Evolutionary conservation across 1,140 invertebrate species (phyloP).

Genomic region (Drosophila kohkoa): DNA sequence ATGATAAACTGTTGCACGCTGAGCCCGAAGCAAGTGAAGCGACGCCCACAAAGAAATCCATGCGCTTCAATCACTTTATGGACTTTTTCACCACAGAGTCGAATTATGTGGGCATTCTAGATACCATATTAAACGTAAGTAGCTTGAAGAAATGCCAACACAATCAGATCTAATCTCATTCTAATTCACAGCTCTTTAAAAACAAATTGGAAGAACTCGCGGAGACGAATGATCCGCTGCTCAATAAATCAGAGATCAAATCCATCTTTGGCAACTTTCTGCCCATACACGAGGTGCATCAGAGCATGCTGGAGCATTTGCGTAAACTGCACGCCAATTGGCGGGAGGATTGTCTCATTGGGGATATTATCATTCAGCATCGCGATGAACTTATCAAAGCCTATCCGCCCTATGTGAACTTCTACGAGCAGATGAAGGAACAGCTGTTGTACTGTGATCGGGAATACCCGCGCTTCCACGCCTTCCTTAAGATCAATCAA

Average conservation of each 20-base stretch:
- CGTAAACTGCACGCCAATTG: constrained; percentile 86
- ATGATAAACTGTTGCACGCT: constrained; percentile 77
- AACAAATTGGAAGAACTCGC: constrained; percentile 94
- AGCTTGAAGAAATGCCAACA: neutral
- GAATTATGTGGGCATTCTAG: constrained; percentile 98
- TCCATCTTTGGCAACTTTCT: constrained; percentile 98
- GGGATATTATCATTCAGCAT: constrained; percentile 94
- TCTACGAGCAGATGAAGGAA: constrained; percentile 98
- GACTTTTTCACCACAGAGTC: constrained; percentile 98
- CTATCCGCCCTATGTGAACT: constrained; percentile 99
- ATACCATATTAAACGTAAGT: constrained; percentile 94
- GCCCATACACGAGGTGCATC: constrained; percentile 96
- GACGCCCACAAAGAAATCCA: constrained; percentile 87
- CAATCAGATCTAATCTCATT: constrained; percentile 3
- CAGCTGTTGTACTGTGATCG: constrained; percentile 95
- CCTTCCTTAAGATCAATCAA: constrained; percentile 98
- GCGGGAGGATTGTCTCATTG: constrained; percentile 94
- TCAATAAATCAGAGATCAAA: constrained; percentile 96
- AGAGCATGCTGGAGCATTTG: constrained; percentile 90
- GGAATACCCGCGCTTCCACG: constrained; percentile 97
- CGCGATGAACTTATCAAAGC: constrained; percentile 93
- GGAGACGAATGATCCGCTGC: constrained; percentile 90
- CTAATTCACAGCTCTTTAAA: constrained; percentile 92
- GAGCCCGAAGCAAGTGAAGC: constrained; percentile 85
- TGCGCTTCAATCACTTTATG: constrained; percentile 92